Conservation (phyloP, 2,797 vertebrate genomes). For the Phyllotis vaccarum region DNA sequence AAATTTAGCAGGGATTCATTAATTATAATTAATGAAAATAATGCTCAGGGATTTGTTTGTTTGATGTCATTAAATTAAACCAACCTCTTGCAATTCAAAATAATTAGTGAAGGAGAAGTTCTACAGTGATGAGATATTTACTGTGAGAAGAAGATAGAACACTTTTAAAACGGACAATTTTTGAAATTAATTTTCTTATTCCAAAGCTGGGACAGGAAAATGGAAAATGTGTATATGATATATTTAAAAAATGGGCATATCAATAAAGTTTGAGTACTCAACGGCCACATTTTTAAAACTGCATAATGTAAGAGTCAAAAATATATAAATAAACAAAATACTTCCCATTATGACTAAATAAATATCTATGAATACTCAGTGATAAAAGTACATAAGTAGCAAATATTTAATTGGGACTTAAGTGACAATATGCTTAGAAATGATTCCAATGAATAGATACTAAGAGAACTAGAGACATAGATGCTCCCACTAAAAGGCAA, state of each 20-base stretch:
- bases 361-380: not conserved
- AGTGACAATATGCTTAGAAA: not conserved
- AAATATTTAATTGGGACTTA: not conserved
- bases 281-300: not conserved
- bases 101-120: conserved; percentile 38
- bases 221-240: not conserved
- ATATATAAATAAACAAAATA: not conserved
- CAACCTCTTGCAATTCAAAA: conserved; percentile 22
- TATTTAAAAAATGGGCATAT: not conserved
- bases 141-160: not conserved
- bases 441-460: not conserved
- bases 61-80: conserved; percentile 13
- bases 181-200: conserved; percentile 27
- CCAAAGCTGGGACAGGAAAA: not conserved
- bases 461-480: not conserved
- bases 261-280: not conserved
- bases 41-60: conserved; percentile 17
- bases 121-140: not conserved
- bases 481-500: not conserved
- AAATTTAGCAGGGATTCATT: conserved; percentile 9
- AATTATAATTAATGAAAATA: conserved; percentile 56
- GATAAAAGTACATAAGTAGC: not conserved
- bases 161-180: conserved; percentile 20
- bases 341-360: conserved; percentile 4
- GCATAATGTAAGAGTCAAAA: conserved; percentile 11